These are phyloP conservation scores for Hetaerina americana DNA, from an alignment of 1,140 invertebrate species.

Conservation along the genomic window DNA sequence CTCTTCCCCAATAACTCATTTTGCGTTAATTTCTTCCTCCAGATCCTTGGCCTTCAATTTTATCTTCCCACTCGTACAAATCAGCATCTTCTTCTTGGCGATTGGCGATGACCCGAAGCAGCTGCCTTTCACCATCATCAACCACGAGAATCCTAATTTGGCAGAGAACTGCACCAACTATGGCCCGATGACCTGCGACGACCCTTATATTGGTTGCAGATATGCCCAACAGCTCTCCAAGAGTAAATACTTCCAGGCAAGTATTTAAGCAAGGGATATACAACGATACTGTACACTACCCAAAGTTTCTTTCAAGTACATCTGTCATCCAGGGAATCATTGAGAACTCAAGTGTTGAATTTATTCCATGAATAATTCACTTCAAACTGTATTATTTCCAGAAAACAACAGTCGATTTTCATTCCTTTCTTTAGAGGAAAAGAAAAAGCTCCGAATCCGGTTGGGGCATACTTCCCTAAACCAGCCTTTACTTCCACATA, in stretches of 20 bases:
- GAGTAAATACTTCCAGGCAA: background rate
- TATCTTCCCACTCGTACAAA: conserved; percentile 64
- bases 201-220: background rate
- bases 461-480: no score
- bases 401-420: no score
- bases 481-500: no score
- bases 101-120: conserved; percentile 63
- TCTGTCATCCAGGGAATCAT: no score
- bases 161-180: background rate
- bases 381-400: no score
- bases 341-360: no score
- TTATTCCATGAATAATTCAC: no score
- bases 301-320: no score
- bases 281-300: no score
- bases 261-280: no score
- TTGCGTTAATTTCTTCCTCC: background rate
- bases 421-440: no score
- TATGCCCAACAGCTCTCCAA: background rate
- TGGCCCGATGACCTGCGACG: background rate
- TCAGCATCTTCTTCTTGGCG: conserved; percentile 61
- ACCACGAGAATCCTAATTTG: conserved; percentile 41
- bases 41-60: conserved; percentile 24
- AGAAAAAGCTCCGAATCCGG: no score
- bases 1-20: background rate
- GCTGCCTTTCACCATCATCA: conserved; percentile 61